These are phyloP conservation scores for Chinchilla lanigera DNA, from an alignment of 2,113 vertebrate species.

Conservation along the genomic window DNA sequence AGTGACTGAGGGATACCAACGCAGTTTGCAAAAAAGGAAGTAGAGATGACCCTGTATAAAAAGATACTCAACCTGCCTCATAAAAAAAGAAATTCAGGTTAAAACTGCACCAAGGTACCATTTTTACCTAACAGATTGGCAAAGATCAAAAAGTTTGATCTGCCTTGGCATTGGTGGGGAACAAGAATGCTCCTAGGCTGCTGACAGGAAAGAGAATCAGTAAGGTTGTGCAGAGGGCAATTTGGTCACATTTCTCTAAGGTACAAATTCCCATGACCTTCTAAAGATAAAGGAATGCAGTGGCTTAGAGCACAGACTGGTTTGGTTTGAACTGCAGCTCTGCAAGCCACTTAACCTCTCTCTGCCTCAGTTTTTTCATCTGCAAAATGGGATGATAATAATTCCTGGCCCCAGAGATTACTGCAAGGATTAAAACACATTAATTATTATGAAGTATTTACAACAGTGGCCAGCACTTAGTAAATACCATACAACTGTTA, in stretches of 20 bases:
- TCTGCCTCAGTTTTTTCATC: constrained; percentile 28
- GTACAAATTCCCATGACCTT: constrained; percentile 58
- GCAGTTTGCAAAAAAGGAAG: neutral
- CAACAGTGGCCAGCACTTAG: neutral
- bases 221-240: neutral
- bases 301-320: neutral
- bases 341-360: neutral
- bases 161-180: neutral
- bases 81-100: constrained; percentile 22
- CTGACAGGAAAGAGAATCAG: neutral
- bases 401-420: neutral
- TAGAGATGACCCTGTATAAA: neutral
- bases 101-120: neutral
- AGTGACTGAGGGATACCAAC: neutral
- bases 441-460: neutral
- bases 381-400: neutral
- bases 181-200: neutral
- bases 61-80: constrained; percentile 36
- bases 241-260: neutral
- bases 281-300: neutral
- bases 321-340: neutral
- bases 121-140: constrained; percentile 61
- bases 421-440: neutral
- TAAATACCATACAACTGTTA: constrained; percentile 45
- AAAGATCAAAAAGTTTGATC: constrained; percentile 56